A percentile compares a stretch with the other conserved stretches of the same genome.
phyloP scores from a whole-genome alignment of 2,888 invertebrate species.

The Fragum sueziense region DNA sequence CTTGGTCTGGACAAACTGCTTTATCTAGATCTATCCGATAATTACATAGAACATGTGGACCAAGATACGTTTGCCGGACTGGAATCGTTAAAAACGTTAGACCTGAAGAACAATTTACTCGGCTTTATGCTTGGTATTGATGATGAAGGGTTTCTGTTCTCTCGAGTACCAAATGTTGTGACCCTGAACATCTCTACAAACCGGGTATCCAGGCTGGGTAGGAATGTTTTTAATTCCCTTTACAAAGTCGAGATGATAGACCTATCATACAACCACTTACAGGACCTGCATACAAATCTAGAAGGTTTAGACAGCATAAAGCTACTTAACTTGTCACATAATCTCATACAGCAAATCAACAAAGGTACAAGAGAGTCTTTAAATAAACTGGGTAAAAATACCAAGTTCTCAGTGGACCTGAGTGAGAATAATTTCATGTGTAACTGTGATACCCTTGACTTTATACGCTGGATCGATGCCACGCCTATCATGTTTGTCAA shows the following conservation, averaged over 20 bases:
- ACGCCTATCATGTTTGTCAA: slow-evolving; percentile 26
- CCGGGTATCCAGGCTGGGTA: slow-evolving; percentile 26
- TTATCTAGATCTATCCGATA: slow-evolving; percentile 43
- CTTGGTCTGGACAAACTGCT: slow-evolving; percentile 22
- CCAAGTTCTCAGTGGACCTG: slow-evolving; percentile 22
- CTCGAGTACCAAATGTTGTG: slow-evolving; percentile 13
- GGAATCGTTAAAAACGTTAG: slow-evolving; percentile 23
- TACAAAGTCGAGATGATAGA: slow-evolving; percentile 23
- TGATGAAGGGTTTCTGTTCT: slow-evolving; percentile 17
- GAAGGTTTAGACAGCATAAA: slow-evolving; percentile 10
- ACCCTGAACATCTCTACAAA: slow-evolving; percentile 36
- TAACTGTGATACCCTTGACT: slow-evolving; percentile 44
- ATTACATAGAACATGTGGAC: slow-evolving; percentile 44
- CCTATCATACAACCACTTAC: slow-evolving; percentile 40
- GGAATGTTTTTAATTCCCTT: slow-evolving; percentile 19
- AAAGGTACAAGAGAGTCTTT: neutral
- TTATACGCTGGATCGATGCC: slow-evolving; percentile 42
- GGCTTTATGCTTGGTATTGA: slow-evolving; percentile 25
- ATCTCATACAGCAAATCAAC: slow-evolving; percentile 36
- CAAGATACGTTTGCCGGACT: slow-evolving; percentile 34
- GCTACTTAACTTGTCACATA: slow-evolving; percentile 38
- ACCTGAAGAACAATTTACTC: slow-evolving; percentile 46
- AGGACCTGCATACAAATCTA: slow-evolving; percentile 27
- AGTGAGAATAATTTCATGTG: slow-evolving; percentile 40
- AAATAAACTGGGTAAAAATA: slow-evolving; percentile 12